phyloP scores from a whole-genome alignment of 2,888 invertebrate genomes.

The Autographa gamma region DNA sequence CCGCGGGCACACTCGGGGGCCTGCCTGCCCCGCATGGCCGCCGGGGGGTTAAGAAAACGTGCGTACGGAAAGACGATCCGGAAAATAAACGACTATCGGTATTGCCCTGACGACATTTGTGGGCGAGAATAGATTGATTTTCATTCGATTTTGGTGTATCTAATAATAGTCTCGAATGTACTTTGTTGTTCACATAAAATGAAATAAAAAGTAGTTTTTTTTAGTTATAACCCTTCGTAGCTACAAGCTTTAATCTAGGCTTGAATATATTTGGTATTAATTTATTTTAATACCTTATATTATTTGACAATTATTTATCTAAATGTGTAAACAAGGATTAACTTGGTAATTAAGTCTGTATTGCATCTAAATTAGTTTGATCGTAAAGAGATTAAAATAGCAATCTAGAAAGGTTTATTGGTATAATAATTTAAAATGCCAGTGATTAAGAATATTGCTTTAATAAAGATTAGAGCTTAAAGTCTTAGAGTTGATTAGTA shows the following conservation, averaged over 20 bases:
- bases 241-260: neutral
- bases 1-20: conserved; percentile 74
- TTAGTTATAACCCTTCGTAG: neutral
- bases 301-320: neutral
- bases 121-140: conserved; percentile 68
- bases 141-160: conserved; percentile 60
- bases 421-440: conserved; percentile 27
- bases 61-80: conserved; percentile 59
- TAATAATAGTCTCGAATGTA: conserved; percentile 31
- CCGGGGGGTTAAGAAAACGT: conserved; percentile 72
- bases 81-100: conserved; percentile 71
- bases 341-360: neutral
- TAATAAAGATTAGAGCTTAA: conserved; percentile 36
- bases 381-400: conserved; percentile 32
- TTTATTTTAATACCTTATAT: neutral
- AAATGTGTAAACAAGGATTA: conserved; percentile 19
- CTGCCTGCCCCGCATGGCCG: conserved; percentile 68
- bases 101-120: conserved; percentile 69
- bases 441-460: conserved; percentile 25
- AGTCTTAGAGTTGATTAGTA: neutral
- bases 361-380: conserved; percentile 17
- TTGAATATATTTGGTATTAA: neutral
- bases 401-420: conserved; percentile 24
- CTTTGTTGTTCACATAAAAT: conserved; percentile 11
- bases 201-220: neutral